These are phyloP conservation scores for Drosophila recens DNA, from an alignment of 2,888 invertebrate species.

Conservation along the genomic window DNA sequence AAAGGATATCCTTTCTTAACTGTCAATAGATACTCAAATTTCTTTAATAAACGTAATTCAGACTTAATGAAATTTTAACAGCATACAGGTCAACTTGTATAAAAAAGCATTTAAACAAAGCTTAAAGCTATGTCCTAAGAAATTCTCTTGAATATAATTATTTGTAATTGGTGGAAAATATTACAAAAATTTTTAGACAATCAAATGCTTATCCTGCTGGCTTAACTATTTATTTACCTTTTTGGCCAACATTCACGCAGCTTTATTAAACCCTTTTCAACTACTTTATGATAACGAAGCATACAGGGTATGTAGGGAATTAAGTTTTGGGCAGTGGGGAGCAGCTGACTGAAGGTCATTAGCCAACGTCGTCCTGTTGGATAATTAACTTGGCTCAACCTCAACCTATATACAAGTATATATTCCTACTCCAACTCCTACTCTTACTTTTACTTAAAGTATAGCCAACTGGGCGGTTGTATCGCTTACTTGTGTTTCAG, in stretches of 20 bases:
- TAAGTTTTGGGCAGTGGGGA: conserved; percentile 1
- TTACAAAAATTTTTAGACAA: background rate
- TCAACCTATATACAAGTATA: conserved; percentile 30
- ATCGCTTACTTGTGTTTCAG: conserved; percentile 48
- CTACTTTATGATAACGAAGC: conserved; percentile 4
- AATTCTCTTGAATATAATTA: background rate
- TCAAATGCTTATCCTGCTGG: background rate
- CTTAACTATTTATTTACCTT: background rate
- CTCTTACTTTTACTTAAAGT: background rate
- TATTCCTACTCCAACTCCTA: background rate
- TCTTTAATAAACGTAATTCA: background rate
- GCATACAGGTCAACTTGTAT: too few species aligned
- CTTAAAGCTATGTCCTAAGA: background rate
- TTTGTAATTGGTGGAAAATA: background rate
- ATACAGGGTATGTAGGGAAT: conserved; percentile 14
- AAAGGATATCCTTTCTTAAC: background rate
- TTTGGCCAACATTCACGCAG: background rate
- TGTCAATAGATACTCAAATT: background rate
- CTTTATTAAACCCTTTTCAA: conserved; percentile 25
- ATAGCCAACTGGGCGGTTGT: conserved; percentile 32
- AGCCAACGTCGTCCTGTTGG: conserved; percentile 46
- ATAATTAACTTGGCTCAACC: conserved; percentile 62
- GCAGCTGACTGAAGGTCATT: conserved; percentile 53
- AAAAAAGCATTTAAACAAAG: too few species aligned
- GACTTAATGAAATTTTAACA: background rate